phyloP scores from a whole-genome alignment of 2,113 vertebrate species.

The Eclectus roratus region DNA sequence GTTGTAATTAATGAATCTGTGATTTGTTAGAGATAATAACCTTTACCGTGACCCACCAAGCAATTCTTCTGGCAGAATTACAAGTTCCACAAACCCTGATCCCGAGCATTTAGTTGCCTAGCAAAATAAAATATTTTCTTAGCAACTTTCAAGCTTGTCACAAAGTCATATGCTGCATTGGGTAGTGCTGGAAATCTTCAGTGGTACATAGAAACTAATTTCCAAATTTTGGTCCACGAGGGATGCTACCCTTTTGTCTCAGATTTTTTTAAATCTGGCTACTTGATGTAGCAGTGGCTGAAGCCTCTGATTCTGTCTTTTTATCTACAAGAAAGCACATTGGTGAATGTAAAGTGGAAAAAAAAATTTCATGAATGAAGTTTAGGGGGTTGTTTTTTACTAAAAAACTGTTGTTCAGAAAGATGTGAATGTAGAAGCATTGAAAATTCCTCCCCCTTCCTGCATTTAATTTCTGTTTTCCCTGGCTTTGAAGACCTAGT shows the following conservation, averaged over 20 bases:
- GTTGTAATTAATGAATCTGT: neutral
- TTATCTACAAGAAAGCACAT: neutral
- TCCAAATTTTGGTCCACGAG: neutral
- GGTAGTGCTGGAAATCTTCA: neutral
- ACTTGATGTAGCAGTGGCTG: neutral
- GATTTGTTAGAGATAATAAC: neutral
- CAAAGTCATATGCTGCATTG: neutral
- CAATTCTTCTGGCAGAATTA: neutral
- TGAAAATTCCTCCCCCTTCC: slow-evolving; percentile 10
- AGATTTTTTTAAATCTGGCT: neutral
- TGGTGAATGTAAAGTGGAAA: neutral
- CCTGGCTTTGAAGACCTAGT: slow-evolving; percentile 21
- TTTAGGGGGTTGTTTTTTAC: neutral
- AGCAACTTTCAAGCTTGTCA: neutral
- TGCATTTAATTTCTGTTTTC: neutral
- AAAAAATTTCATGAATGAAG: neutral
- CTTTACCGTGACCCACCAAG: neutral
- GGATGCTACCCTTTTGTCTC: neutral
- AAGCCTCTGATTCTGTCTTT: neutral
- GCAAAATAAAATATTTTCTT: neutral
- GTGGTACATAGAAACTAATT: neutral
- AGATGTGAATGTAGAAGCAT: neutral
- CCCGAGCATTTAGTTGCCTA: neutral
- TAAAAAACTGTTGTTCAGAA: neutral
- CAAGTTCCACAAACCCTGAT: neutral